A percentile compares a stretch with the other conserved stretches of the same genome.
phyloP scores from a whole-genome alignment of 2,113 vertebrate genomes.

The Mesitornis unicolor region DNA sequence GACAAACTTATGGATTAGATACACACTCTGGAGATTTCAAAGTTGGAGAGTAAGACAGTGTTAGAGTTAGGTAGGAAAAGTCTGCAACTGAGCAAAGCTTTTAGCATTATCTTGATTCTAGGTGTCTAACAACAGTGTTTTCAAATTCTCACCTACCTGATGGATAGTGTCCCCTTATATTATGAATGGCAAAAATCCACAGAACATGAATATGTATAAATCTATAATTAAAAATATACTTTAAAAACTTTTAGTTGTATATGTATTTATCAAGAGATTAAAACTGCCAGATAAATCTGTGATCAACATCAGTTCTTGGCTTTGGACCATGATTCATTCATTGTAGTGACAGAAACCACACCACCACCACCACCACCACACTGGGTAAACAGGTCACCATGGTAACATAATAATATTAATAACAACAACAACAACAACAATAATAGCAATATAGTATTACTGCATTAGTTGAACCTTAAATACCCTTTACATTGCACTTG shows the following conservation, averaged over 20 bases:
- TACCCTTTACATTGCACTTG: not conserved
- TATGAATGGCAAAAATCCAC: not conserved
- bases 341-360: not conserved
- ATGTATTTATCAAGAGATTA: not conserved
- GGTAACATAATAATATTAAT: not conserved
- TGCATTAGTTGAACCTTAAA: not conserved
- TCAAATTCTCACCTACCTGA: not conserved
- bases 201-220: not conserved
- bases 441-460: not conserved
- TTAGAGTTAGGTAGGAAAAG: not conserved
- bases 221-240: not conserved
- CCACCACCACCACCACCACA: not conserved
- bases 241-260: not conserved
- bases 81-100: not conserved
- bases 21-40: not conserved
- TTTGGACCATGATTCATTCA: not conserved
- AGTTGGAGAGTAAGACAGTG: not conserved
- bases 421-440: not conserved
- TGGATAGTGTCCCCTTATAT: not conserved
- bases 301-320: not conserved
- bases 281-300: not conserved
- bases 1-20: fast-evolving
- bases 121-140: not conserved
- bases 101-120: not conserved
- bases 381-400: not conserved